Evolutionary conservation across 1,140 invertebrate species (phyloP), one percentile per base, ranked within the genome.

Genomic region (Tetramorium simillimum): DNA sequence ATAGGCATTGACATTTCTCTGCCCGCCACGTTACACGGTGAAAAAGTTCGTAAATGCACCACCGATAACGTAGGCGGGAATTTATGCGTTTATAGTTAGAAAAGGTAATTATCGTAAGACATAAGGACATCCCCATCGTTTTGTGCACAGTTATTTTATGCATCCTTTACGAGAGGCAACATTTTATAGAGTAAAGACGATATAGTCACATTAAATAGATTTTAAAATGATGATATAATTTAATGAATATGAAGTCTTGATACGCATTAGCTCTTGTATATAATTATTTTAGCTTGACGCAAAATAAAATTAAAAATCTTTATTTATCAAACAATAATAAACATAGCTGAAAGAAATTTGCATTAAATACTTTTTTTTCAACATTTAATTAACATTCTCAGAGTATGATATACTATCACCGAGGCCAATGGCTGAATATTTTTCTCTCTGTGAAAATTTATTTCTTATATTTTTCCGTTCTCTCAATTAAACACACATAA

Each of bases 1-100:
- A 51, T 80, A 69, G 77, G n/a, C 43, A 69, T 81, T 69, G 77
- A 81, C 77, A 53, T 80, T 78, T 81, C 77, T 78, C 58, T 37
- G 28, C 43, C n/a, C 21, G 21, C 24, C 12, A 2, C 58, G 58
- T 69, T 80, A 51, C 33, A 53, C 60, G 46, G 14, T 53, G 33
- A 70, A 81, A 81, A 70, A 81, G 24, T 56, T 80, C 33, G 63
- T 18, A 51, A 80, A 78, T 51, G 37, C 33, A 24, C 7, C 1
- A 37, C 12, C n/a, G 28, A 67, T 33, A 7, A 28, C 16, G 46
- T 46, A 63, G 46, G 12, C 60, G n/a, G 76, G 18, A 69, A 81
- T 70, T 70, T 70, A 70, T 28, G 33, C 33, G 28, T 70, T 56
- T 28, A 46, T 67, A 67, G 76, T 63, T 51, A 21, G 28, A 80